These are phyloP conservation scores for Hylaea fasciaria DNA, from an alignment of 2,888 invertebrate genomes.

Conservation along the genomic window DNA sequence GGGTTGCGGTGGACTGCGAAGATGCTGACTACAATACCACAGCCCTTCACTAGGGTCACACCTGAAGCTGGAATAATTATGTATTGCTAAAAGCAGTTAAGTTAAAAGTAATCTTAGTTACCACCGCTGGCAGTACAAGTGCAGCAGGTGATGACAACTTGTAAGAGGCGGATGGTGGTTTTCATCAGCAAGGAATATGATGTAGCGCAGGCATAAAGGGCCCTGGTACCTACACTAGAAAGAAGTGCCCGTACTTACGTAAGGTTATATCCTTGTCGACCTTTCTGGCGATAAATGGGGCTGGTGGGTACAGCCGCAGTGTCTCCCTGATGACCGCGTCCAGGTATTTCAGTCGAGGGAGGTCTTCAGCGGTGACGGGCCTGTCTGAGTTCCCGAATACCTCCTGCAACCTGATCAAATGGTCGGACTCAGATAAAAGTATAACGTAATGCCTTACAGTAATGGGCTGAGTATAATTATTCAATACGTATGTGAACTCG, in stretches of 20 bases:
- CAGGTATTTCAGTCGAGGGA: slow-evolving; percentile 45
- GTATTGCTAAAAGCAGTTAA: no score
- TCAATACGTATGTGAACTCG: no score
- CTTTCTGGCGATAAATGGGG: slow-evolving; percentile 48
- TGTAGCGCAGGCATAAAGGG: no score
- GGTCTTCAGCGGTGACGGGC: slow-evolving; percentile 41
- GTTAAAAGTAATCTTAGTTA: no score
- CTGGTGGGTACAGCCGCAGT: slow-evolving; percentile 50
- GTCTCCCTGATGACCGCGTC: slow-evolving; percentile 54
- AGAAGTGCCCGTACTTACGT: slow-evolving; percentile 37
- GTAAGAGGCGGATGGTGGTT: no score
- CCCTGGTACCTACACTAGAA: no score
- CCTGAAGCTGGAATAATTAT: slow-evolving; percentile 44
- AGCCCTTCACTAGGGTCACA: slow-evolving; percentile 42
- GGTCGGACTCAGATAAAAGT: no score
- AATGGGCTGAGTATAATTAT: no score
- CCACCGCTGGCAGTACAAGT: no score
- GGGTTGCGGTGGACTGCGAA: slow-evolving; percentile 73
- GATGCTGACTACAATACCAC: slow-evolving; percentile 45
- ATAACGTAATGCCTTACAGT: no score
- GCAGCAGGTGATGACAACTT: no score
- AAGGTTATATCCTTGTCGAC: slow-evolving; percentile 43
- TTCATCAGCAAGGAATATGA: no score
- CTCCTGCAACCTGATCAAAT: slow-evolving; percentile 11
- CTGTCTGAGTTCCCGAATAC: slow-evolving; percentile 43